Percentiles rank a stretch among this genome's conserved stretches.
Conservation (phyloP, 1,140 invertebrate species). For the Apocrypta bakeri region DNA sequence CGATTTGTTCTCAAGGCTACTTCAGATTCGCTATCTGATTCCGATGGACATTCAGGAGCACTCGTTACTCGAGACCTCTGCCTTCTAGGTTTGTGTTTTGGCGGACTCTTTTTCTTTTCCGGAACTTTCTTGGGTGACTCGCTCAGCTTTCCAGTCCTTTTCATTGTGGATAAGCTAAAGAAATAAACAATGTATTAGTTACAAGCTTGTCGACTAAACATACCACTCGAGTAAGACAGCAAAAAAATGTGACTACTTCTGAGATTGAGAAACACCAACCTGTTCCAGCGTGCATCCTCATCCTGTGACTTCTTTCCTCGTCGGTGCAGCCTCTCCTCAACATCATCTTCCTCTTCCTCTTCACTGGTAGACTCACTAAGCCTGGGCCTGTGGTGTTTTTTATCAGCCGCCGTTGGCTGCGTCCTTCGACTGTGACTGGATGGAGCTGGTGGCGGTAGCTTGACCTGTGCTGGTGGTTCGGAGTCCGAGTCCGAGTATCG, state of each 20-base stretch:
- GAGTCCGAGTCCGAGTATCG: conserved; percentile 34
- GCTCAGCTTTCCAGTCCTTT: conserved; percentile 61
- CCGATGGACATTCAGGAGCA: conserved; percentile 60
- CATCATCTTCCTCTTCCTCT: conserved; percentile 32
- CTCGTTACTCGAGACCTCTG: conserved; percentile 64
- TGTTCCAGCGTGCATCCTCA: conserved; percentile 63
- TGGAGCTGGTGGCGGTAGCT: conserved; percentile 44
- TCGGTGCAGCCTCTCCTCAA: conserved; percentile 1
- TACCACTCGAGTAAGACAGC: too few relatives aligned
- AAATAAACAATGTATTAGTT: background rate
- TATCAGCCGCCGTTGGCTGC: conserved; percentile 54
- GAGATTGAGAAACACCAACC: conserved; percentile 14
- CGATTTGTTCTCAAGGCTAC: conserved; percentile 60
- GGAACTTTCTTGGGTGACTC: conserved; percentile 65
- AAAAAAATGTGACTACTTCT: too few relatives aligned
- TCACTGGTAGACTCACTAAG: conserved; percentile 56
- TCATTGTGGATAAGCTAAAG: conserved; percentile 55
- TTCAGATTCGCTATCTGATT: conserved; percentile 70
- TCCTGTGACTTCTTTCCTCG: conserved; percentile 53
- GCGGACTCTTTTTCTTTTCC: conserved; percentile 63
- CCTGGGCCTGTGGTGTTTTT: conserved; percentile 53
- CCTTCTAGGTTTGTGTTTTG: conserved; percentile 65
- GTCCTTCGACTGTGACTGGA: conserved; percentile 55
- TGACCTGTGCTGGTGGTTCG: background rate
- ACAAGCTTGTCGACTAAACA: too few relatives aligned